Evolutionary conservation across 2,113 vertebrate genomes (phyloP).

Genomic region (Mus pahari): DNA sequence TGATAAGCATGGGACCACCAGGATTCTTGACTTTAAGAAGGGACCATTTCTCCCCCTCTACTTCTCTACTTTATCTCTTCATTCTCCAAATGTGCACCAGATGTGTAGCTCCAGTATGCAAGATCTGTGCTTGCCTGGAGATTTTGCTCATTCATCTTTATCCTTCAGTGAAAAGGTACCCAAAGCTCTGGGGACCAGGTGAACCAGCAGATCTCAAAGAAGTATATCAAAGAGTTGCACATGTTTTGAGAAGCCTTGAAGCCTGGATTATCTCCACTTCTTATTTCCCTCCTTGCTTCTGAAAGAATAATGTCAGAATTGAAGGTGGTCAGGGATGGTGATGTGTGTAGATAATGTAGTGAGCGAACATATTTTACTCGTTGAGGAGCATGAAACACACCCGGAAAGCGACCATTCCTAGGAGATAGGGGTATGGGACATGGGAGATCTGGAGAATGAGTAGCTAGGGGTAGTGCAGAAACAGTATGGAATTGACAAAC

Average conservation of each 20-base stretch:
- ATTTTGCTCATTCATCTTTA: constrained; percentile 4
- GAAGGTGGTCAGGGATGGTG: neutral
- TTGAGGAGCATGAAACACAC: neutral
- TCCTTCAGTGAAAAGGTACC: neutral
- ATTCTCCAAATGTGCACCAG: constrained; percentile 3
- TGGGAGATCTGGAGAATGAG: neutral
- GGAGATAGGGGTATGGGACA: neutral
- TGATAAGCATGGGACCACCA: neutral
- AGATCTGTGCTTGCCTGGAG: neutral
- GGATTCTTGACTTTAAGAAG: neutral
- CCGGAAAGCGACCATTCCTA: neutral
- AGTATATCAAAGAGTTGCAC: neutral
- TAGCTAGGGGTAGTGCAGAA: neutral
- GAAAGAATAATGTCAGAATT: neutral
- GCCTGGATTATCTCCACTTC: neutral
- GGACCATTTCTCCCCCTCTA: neutral
- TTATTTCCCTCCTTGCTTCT: neutral
- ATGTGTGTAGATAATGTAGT: neutral
- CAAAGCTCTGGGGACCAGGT: neutral
- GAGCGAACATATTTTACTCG: neutral
- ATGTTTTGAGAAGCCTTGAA: neutral
- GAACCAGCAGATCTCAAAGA: neutral
- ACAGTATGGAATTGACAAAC: neutral
- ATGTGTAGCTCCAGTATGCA: neutral
- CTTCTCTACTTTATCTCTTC: neutral